Conservation (phyloP, 92 coral and sea anemone species). For the Palythoa caribaeorum region DNA sequence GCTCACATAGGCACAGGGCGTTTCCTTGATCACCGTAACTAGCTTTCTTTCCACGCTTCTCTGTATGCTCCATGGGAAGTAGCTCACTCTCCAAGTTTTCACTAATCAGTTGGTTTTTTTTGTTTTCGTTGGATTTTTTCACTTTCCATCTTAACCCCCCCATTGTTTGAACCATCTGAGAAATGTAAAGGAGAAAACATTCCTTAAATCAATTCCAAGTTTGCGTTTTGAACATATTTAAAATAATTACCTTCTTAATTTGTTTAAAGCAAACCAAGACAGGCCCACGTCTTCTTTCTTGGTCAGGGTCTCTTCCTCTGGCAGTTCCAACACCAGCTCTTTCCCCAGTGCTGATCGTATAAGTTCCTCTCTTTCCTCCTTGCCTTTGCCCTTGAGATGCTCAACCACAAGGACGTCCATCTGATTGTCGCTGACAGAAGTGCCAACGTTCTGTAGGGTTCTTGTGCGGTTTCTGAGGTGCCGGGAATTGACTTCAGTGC, state of each 20-base stretch:
- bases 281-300: conserved; percentile 27
- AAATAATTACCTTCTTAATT: conserved; percentile 7
- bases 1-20: conserved; percentile 20
- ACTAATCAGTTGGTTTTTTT: background rate
- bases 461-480: background rate
- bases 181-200: background rate
- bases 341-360: background rate
- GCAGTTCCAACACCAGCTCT: conserved; percentile 12
- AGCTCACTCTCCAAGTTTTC: conserved; percentile 3
- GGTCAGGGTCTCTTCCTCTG: background rate
- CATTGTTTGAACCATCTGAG: conserved; percentile 38
- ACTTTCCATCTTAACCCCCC: conserved; percentile 29
- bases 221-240: no score
- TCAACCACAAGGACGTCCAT: conserved; percentile 22
- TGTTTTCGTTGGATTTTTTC: conserved; percentile 28
- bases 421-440: background rate
- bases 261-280: conserved; percentile 32
- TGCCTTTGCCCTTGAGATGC: conserved; percentile 9
- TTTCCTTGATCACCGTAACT: conserved; percentile 18
- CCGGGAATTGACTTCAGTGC: background rate
- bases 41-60: conserved; percentile 14
- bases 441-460: background rate
- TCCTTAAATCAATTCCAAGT: background rate
- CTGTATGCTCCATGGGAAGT: conserved; percentile 26
- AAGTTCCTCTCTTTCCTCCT: conserved; percentile 32